Evolutionary conservation across 2,888 invertebrate species (phyloP).

Genomic region (Chloromyia formosa): DNA sequence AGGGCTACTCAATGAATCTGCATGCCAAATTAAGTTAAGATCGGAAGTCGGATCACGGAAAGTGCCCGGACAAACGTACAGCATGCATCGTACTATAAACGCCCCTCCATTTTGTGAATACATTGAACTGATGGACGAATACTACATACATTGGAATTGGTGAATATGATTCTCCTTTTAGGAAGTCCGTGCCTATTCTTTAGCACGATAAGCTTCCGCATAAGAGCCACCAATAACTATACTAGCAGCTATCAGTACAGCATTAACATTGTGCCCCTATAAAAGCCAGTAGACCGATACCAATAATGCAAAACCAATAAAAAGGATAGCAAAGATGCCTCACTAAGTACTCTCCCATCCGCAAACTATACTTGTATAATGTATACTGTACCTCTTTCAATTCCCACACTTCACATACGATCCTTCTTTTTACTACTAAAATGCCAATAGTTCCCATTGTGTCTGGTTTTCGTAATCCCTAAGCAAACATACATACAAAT

Average conservation of each 20-base stretch:
- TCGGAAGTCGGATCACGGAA: no score
- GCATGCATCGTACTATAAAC: no score
- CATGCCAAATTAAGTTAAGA: no score
- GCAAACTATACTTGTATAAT: neutral
- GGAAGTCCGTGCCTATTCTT: no score
- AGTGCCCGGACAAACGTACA: no score
- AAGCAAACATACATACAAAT: conserved; percentile 19
- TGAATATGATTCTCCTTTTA: no score
- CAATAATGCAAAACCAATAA: conserved; percentile 23
- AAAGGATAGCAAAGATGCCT: neutral
- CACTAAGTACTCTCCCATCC: neutral
- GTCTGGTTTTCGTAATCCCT: conserved; percentile 31
- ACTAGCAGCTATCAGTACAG: neutral
- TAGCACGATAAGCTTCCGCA: neutral
- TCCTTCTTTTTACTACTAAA: conserved; percentile 25
- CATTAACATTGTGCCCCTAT: no score
- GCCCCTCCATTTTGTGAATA: no score
- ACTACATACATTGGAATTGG: no score
- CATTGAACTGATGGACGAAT: no score
- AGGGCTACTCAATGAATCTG: no score
- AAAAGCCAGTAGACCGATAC: neutral
- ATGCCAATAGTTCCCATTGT: conserved; percentile 31
- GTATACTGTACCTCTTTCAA: neutral
- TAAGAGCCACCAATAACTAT: neutral
- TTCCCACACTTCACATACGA: conserved; percentile 13